Percentiles rank a stretch among this genome's conserved stretches.
Evolutionary conservation across 1,140 invertebrate genomes (phyloP).

Genomic region (Parasteatoda tepidariorum): DNA sequence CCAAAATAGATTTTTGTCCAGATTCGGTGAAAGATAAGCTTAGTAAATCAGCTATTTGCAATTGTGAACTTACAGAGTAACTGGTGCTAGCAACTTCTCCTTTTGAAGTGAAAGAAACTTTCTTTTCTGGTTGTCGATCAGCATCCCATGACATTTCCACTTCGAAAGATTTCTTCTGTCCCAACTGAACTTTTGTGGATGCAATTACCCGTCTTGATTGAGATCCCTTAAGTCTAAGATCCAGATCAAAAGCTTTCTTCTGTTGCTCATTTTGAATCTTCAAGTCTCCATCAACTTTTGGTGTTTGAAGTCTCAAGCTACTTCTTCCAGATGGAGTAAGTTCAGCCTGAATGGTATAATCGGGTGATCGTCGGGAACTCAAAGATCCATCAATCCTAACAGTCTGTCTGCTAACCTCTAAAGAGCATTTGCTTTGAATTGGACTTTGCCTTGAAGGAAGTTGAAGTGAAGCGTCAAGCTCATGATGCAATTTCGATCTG

Average conservation of each 20-base stretch:
- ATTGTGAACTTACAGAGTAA: not conserved
- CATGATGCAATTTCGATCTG: slow-evolving; percentile 2
- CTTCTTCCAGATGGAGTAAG: not conserved
- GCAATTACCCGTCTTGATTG: not conserved
- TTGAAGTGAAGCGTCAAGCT: slow-evolving; percentile 21
- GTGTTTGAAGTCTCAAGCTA: not conserved
- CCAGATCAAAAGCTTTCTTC: not conserved
- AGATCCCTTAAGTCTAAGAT: not conserved
- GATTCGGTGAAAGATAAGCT: not conserved
- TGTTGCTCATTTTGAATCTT: not conserved
- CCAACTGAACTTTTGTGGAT: not conserved
- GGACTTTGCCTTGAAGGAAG: not conserved
- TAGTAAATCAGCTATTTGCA: not conserved
- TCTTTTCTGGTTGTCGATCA: not conserved
- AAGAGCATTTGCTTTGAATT: slow-evolving; percentile 3
- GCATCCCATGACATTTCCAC: slow-evolving; percentile 12
- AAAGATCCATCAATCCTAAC: not conserved
- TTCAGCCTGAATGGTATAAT: slow-evolving; percentile 13
- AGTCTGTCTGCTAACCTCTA: not conserved
- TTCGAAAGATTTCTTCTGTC: not conserved
- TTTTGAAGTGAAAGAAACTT: not conserved
- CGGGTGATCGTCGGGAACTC: not conserved
- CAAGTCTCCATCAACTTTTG: slow-evolving; percentile 11
- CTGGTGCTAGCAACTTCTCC: not conserved
- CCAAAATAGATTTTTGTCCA: not conserved